Evolutionary conservation across 2,113 vertebrate genomes (phyloP), one percentile per base, ranked within the genome.

Genomic region (Osmerus mordax): DNA sequence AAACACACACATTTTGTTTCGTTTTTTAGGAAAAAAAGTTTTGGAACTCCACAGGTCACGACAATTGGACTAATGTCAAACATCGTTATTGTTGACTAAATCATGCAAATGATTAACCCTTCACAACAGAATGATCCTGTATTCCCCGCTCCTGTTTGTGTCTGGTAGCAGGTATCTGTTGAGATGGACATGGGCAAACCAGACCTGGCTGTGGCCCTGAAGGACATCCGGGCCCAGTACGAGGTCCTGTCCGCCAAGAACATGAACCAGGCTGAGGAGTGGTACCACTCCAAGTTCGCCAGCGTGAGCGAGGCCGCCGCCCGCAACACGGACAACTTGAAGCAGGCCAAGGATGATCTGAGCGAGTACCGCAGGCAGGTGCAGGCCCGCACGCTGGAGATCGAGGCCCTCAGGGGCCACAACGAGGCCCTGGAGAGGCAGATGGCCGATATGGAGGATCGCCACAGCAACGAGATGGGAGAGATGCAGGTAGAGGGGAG

Each of bases 201-300:
- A 0, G 92, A 93, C 74, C 87, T 93, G 74, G 87, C 92, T 0
- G 87, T 91, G 0, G 92, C 93, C 14, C 87, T 94, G 80, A 93
- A 92, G 81, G 93, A 94, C 86, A 93, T 94, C 84, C 86, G 92
- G 64, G 83, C 75, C 41, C 93, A 94, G 84, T 94, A 93, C 1
- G 92, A 94, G 82, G 78, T 63, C 74, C 88, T 94, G 19, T 93
- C 93, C 0, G 82, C 91, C 70, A 81, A 88, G 77, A 94, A 94
- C 90, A 92, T 93, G 87, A 84, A 81, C 72, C 90, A 92, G 67
- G 88, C 91, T 0, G 93, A 93, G 79, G 92, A 94, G 0, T 94
- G 93, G 93, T 94, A 94, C 87, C 91, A 83, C 66, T 92, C 92
- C 81, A 94, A 93, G 82, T 92, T 93, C 4, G 83, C 81, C 75